These are phyloP conservation scores for Dromococcyx pavoninus DNA, from an alignment of 2,797 vertebrate species.

Conservation along the genomic window DNA sequence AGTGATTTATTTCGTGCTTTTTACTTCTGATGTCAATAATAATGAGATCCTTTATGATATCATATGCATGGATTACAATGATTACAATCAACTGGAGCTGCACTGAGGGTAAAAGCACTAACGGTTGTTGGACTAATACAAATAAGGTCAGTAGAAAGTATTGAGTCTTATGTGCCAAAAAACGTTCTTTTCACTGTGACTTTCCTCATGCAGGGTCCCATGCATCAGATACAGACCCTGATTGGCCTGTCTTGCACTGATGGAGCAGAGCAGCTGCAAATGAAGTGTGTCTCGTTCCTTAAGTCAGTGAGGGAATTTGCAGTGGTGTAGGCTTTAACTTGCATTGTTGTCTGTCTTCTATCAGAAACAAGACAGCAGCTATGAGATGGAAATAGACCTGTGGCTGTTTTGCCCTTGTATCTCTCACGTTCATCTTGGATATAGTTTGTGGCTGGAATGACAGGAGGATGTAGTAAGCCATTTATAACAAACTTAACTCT, in stretches of 20 bases:
- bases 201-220: background rate
- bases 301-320: background rate
- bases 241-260: slow-evolving; percentile 27
- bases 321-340: background rate
- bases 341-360: background rate
- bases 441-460: background rate
- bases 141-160: background rate
- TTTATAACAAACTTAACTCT: background rate
- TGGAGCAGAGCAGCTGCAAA: slow-evolving; percentile 15
- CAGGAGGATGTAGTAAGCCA: background rate
- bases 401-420: background rate
- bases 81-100: background rate
- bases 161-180: background rate
- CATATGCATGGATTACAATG: background rate
- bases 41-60: background rate
- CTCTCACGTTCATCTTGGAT: background rate
- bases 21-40: background rate
- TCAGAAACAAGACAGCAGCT: background rate
- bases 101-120: background rate
- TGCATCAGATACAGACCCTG: background rate
- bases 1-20: background rate
- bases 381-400: background rate
- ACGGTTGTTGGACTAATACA: background rate
- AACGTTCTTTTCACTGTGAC: background rate
- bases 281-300: background rate